These are phyloP conservation scores for Phalacrocorax brasilianus DNA, from an alignment of 2,113 vertebrate genomes.

Conservation along the genomic window DNA sequence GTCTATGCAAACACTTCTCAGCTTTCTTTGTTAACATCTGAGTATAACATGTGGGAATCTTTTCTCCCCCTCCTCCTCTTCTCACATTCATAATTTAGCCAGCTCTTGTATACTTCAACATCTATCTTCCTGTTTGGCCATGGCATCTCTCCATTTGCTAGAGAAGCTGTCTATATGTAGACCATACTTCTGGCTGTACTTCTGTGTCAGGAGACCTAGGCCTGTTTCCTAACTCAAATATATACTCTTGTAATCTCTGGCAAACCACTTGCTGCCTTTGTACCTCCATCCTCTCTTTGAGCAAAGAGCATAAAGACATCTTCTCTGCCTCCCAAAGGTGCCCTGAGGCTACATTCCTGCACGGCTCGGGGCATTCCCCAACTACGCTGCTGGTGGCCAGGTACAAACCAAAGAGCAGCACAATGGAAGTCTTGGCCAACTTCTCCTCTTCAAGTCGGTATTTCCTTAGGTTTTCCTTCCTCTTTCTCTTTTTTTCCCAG, in stretches of 20 bases:
- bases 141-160: not conserved
- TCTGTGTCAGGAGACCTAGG: not conserved
- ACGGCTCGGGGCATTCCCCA: not conserved
- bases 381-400: not conserved
- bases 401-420: not conserved
- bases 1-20: slow-evolving; percentile 75
- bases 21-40: slow-evolving; percentile 77
- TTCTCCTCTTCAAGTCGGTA: not conserved
- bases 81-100: slow-evolving; percentile 64
- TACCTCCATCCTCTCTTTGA: not conserved
- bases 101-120: not conserved
- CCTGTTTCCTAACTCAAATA: not conserved
- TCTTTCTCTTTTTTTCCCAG: slow-evolving; percentile 47
- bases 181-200: not conserved
- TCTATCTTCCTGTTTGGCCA: not conserved
- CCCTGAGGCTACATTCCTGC: slow-evolving; percentile 1
- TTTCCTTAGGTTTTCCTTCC: slow-evolving; percentile 42
- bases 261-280: not conserved
- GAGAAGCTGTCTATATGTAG: not conserved
- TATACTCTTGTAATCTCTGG: not conserved
- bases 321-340: slow-evolving; percentile 11
- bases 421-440: not conserved
- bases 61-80: slow-evolving; percentile 33
- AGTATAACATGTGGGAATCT: slow-evolving; percentile 70
- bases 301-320: not conserved